Evolutionary conservation across 1,140 invertebrate species (phyloP).

Genomic region (Lanistes nyassanus): DNA sequence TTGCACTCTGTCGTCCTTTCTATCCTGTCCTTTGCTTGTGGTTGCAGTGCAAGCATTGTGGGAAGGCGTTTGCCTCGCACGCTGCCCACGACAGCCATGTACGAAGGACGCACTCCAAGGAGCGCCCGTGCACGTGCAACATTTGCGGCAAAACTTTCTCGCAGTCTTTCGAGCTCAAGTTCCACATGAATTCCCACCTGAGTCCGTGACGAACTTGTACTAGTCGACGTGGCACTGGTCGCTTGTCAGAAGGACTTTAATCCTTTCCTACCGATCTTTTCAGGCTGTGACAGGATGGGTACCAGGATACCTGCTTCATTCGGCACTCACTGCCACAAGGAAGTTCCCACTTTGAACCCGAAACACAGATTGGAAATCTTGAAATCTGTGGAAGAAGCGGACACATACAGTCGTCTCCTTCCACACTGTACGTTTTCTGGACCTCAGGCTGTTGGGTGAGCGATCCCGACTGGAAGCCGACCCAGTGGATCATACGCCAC

Average conservation of each 20-base stretch:
- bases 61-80: conserved; percentile 70
- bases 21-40: not conserved
- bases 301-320: not conserved
- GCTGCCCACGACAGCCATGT: conserved; percentile 72
- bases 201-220: not conserved
- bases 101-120: conserved; percentile 67
- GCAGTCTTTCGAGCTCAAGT: conserved; percentile 55
- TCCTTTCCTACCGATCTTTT: no score
- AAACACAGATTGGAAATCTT: no score
- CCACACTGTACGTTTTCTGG: no score
- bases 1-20: no score
- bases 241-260: no score
- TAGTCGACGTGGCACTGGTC: not conserved
- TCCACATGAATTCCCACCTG: conserved; percentile 50
- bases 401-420: no score
- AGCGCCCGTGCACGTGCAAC: conserved; percentile 50
- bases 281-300: no score
- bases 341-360: no score
- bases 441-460: no score
- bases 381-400: no score
- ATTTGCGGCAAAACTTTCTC: conserved; percentile 58
- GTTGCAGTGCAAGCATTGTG: conserved; percentile 67
- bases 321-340: not conserved
- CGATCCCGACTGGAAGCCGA: no score
- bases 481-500: no score